Conservation (phyloP, 2,888 invertebrate species). For the Drosophila aldrichi region DNA sequence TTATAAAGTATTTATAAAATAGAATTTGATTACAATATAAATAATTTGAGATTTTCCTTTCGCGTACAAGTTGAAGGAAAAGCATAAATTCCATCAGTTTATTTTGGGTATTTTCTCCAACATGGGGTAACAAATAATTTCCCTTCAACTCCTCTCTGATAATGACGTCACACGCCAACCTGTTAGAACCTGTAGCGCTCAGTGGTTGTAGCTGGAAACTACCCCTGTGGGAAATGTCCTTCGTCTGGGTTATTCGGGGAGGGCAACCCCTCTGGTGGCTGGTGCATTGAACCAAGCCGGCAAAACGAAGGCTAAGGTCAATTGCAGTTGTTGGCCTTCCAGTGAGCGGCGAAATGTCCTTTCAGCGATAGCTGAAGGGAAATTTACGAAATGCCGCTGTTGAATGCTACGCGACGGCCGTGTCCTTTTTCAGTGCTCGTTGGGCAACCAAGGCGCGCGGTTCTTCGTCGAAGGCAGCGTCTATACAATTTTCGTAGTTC, state of each 20-base stretch:
- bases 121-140: conserved; percentile 3
- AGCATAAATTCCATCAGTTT: not conserved
- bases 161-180: conserved; percentile 71
- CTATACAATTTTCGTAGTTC: not conserved
- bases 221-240: conserved; percentile 29
- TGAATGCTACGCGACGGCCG: conserved; percentile 34
- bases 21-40: not conserved
- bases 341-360: conserved; percentile 62
- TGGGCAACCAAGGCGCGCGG: conserved; percentile 64
- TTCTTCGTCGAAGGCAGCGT: conserved; percentile 33
- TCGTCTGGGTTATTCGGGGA: conserved; percentile 27
- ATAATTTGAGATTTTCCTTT: not conserved
- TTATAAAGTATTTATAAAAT: too few species aligned
- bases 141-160: conserved; percentile 26
- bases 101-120: not conserved
- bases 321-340: conserved; percentile 65
- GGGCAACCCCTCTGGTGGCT: conserved; percentile 48
- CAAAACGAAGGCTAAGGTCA: conserved; percentile 81
- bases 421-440: conserved; percentile 54
- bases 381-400: conserved; percentile 51
- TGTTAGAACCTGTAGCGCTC: conserved; percentile 50
- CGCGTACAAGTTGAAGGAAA: too few species aligned
- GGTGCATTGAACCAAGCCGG: conserved; percentile 75
- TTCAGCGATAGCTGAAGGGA: conserved; percentile 22
- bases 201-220: conserved; percentile 11